These are phyloP conservation scores for Lasioglossum lativentre DNA, from an alignment of 2,888 invertebrate genomes.

Conservation along the genomic window DNA sequence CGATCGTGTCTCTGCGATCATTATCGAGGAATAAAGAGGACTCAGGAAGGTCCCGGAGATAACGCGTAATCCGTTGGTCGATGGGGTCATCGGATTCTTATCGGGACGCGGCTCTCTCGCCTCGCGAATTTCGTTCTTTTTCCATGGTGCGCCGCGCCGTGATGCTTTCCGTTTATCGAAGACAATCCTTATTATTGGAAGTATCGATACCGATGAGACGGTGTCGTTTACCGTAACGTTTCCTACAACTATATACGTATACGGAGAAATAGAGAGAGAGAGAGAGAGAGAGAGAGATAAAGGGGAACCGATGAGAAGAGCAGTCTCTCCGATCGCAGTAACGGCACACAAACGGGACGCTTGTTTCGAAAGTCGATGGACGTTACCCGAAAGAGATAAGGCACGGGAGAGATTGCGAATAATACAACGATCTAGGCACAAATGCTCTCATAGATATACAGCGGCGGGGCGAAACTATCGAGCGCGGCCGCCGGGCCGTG, in stretches of 20 bases:
- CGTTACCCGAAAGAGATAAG: conserved; percentile 66
- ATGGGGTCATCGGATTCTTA: conserved; percentile 23
- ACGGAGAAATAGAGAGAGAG: not conserved
- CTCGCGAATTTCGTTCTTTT: not conserved
- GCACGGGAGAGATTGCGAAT: conserved; percentile 67
- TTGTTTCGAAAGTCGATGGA: conserved; percentile 67
- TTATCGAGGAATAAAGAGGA: conserved; percentile 15
- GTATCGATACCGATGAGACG: conserved; percentile 23
- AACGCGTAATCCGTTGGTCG: conserved; percentile 26
- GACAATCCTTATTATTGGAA: conserved; percentile 25
- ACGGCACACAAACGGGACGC: conserved; percentile 51
- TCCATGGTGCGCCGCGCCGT: not conserved
- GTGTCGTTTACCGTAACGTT: conserved; percentile 40
- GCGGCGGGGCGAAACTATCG: conserved; percentile 63
- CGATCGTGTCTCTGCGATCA: conserved; percentile 2
- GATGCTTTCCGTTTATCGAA: conserved; percentile 19
- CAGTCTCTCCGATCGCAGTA: conserved; percentile 38
- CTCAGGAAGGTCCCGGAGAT: not conserved
- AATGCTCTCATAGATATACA: conserved; percentile 67
- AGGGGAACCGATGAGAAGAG: conserved; percentile 22
- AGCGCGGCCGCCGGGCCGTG: conserved; percentile 67
- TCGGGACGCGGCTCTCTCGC: conserved; percentile 7
- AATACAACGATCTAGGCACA: conserved; percentile 66
- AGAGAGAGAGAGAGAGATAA: not conserved
- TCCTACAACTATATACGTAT: not conserved